Base-by-base conservation (phyloP, 1,140 invertebrate genomes). In the Diabrotica undecimpunctata region DNA sequence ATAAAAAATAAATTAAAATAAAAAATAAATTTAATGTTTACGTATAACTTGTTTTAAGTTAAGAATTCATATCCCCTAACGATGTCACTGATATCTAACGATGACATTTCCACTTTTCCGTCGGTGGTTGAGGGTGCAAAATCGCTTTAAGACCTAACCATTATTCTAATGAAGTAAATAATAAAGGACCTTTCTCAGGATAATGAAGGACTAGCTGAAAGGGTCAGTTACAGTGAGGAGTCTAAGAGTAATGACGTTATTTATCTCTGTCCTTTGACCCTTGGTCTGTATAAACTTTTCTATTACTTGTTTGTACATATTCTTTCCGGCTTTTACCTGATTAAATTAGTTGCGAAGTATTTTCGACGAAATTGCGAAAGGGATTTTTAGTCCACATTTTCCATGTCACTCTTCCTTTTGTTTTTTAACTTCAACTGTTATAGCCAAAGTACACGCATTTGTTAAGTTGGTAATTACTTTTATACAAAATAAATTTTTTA, bases 81-180 rank as follows among this genome's bases (percentile, higher is more conserved):
- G 6, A 35, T 11, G 12, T 14, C 10, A 6, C 9, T 61, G 7
- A 51, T 10, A 61, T 6, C 5, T 35, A 8, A 61, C 5, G 46
- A 61, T 61, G 46, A 25, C 39, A 61, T 61, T 61, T 61, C 46
- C 59, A 61, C 59, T 61, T 38, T 57, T 38, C n/a, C 14, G 39
- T 35, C 9, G 13, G 25, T 13, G 12, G 12, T 60, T n/a, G 7
- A 46, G 37, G 8, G 41, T n/a, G 9, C 13, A 50, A 25, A 36
- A 36, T 38, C 12, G 41, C 59, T 51, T 61, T 35, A 13, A 50
- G 46, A 12, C 25, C 55, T 2, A 50, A 11, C 46, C 59, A 61
- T 61, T 61, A 61, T 61, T 51, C 59, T 61, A 51, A 61, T 61
- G 59, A 61, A 61, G 59, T 36, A 51, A 50, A 61, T 61, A 61